A percentile compares a stretch with the other conserved stretches of the same genome.
Conservation (phyloP, 1,140 invertebrate species). For the Holcopasites calliopsidis region DNA sequence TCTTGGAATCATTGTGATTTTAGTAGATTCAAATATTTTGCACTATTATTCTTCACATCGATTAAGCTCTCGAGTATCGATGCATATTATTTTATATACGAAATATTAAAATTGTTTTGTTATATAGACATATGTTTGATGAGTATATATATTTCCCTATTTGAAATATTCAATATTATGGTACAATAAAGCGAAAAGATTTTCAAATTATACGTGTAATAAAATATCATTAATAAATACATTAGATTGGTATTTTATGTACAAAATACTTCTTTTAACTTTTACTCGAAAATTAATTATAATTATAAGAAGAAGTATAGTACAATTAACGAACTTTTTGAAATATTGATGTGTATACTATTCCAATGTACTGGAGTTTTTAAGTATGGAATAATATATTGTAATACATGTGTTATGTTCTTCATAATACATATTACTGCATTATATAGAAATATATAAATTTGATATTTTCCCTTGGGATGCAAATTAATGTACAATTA, state of each 20-base stretch:
- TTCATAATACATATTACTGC: not conserved
- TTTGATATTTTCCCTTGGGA: constrained; percentile 19
- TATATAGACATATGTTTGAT: not conserved
- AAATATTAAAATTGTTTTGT: not conserved
- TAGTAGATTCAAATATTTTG: not conserved
- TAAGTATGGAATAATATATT: not conserved
- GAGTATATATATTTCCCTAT: not conserved
- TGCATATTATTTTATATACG: not conserved
- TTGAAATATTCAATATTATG: not conserved
- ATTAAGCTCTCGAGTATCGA: not conserved
- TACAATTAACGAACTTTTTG: constrained; percentile 7
- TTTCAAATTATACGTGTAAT: not conserved
- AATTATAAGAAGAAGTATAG: constrained; percentile 1
- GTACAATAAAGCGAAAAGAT: not conserved
- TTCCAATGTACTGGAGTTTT: constrained; percentile 14
- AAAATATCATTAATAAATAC: too few species aligned
- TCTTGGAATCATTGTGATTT: not conserved
- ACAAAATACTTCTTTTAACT: too few species aligned
- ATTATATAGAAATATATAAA: constrained; percentile 23
- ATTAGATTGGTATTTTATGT: too few species aligned
- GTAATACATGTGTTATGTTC: constrained; percentile 2
- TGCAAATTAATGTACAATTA: constrained; percentile 30
- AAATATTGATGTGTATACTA: constrained; percentile 6
- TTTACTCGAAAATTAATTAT: too few species aligned
- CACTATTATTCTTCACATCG: not conserved